Evolutionary conservation across 1,140 invertebrate genomes (phyloP).

Genomic region (Zelostemma sp.): DNA sequence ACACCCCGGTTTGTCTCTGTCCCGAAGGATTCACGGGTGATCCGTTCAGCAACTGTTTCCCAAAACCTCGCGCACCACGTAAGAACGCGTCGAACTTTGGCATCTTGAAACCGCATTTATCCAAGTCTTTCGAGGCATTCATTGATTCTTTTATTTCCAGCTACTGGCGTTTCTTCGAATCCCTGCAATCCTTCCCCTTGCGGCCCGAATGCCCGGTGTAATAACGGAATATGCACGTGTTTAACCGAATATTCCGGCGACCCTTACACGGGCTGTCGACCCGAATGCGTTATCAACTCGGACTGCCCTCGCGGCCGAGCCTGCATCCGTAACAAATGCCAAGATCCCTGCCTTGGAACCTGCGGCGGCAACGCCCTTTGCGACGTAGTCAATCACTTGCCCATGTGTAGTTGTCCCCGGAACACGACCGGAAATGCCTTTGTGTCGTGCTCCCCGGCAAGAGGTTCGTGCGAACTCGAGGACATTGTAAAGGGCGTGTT

Average conservation of each 20-base stretch:
- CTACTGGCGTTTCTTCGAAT: too few species aligned
- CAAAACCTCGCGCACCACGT: too few species aligned
- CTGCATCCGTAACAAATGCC: slow-evolving; percentile 79
- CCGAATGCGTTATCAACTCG: slow-evolving; percentile 79
- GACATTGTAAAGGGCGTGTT: too few species aligned
- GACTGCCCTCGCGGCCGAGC: slow-evolving; percentile 78
- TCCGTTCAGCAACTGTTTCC: too few species aligned
- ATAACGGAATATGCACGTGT: slow-evolving; percentile 78
- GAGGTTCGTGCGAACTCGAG: slow-evolving; percentile 40
- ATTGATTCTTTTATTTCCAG: too few species aligned
- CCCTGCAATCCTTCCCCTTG: slow-evolving; percentile 82
- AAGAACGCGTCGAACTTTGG: too few species aligned
- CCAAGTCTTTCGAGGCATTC: too few species aligned
- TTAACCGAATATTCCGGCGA: slow-evolving; percentile 80
- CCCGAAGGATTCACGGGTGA: slow-evolving; percentile 73
- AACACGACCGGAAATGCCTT: slow-evolving; percentile 83
- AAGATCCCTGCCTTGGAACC: slow-evolving; percentile 79
- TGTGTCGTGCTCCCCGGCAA: slow-evolving; percentile 67
- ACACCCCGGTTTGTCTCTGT: slow-evolving; percentile 78
- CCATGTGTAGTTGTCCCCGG: slow-evolving; percentile 79
- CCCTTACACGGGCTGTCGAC: slow-evolving; percentile 80
- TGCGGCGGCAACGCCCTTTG: slow-evolving; percentile 83
- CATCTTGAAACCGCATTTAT: too few species aligned
- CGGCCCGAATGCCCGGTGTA: slow-evolving; percentile 82
- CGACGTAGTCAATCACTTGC: slow-evolving; percentile 80